Evolutionary conservation across 2,113 vertebrate genomes (phyloP).

Genomic region (Protobothrops flavoviridis): DNA sequence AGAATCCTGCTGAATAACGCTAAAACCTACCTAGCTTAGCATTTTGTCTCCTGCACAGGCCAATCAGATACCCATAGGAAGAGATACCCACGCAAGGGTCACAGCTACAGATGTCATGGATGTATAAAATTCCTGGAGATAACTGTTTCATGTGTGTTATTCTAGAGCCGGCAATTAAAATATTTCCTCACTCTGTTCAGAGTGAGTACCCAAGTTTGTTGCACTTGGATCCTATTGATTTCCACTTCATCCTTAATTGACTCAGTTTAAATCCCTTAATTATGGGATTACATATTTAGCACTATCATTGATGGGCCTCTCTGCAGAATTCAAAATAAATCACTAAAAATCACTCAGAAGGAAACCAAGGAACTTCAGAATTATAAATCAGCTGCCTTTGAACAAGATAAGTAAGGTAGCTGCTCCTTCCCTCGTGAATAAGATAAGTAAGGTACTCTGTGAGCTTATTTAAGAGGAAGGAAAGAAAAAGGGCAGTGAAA

Average conservation of each 20-base stretch:
- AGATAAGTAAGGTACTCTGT: neutral
- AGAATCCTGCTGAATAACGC: neutral
- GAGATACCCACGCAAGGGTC: neutral
- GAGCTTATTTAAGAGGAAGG: neutral
- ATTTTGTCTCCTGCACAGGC: neutral
- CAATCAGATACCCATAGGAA: neutral
- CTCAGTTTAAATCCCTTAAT: neutral
- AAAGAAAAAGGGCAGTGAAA: neutral
- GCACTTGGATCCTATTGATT: neutral
- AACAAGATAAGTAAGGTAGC: neutral
- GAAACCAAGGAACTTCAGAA: neutral
- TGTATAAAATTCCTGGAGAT: neutral
- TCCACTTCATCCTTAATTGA: neutral
- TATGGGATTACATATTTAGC: neutral
- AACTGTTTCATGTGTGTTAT: neutral
- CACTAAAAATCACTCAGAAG: neutral
- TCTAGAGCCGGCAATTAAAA: neutral
- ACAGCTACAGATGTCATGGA: neutral
- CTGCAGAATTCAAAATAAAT: neutral
- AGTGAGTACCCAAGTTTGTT: neutral
- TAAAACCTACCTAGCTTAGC: neutral
- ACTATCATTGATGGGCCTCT: neutral
- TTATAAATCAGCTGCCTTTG: neutral
- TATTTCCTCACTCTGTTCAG: neutral
- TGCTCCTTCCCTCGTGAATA: neutral